Percentiles rank a stretch among this genome's conserved stretches.
phyloP scores from a whole-genome alignment of 2,113 vertebrate genomes.

The Brienomyrus brachyistius region DNA sequence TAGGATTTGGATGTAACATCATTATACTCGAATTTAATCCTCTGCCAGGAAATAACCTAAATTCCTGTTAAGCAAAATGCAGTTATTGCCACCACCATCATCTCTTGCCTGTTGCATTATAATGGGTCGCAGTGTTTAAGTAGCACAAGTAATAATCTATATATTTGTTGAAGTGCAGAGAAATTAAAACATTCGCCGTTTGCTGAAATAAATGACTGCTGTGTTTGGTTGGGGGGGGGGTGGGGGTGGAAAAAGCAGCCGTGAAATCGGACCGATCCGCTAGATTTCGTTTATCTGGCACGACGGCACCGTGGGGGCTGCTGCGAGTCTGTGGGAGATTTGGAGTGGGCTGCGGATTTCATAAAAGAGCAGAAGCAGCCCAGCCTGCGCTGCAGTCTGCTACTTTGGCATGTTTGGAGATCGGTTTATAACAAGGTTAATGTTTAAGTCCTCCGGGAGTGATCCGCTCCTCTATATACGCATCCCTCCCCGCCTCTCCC shows the following conservation, averaged over 20 bases:
- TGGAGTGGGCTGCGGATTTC: conserved; percentile 59
- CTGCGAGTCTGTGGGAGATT: conserved; percentile 66
- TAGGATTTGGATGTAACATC: conserved; percentile 16
- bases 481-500: conserved; percentile 11
- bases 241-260: conserved; percentile 56
- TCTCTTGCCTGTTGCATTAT: neutral
- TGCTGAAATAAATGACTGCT: conserved; percentile 24
- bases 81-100: neutral
- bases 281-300: conserved; percentile 70
- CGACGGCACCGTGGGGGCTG: conserved; percentile 54
- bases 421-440: conserved; percentile 57
- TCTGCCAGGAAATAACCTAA: conserved; percentile 9
- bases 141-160: neutral
- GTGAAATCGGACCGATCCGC: conserved; percentile 66
- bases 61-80: neutral
- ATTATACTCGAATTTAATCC: conserved; percentile 9
- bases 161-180: neutral
- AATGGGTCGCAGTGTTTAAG: neutral
- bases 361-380: conserved; percentile 52
- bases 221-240: conserved; percentile 50
- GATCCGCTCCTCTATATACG: neutral
- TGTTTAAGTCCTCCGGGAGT: conserved; percentile 46
- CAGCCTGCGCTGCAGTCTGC: conserved; percentile 57
- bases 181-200: conserved; percentile 9
- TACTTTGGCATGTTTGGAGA: conserved; percentile 49